Percentiles rank a stretch among this genome's conserved stretches.
These are phyloP conservation scores for Typhlichthys subterraneus DNA, from an alignment of 2,797 vertebrate species.

Conservation along the genomic window DNA sequence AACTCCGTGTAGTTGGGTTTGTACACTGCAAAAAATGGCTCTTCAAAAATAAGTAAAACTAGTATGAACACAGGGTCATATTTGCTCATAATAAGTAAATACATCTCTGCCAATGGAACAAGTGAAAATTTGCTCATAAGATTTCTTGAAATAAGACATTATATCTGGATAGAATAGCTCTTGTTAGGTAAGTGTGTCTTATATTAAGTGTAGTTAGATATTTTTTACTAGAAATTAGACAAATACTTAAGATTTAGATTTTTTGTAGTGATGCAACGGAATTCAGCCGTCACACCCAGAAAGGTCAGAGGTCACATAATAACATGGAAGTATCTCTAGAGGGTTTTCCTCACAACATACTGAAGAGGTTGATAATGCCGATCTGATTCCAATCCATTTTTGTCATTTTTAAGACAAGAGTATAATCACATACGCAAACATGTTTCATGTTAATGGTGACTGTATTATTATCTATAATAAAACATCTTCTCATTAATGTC, in stretches of 20 bases:
- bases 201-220: too few species aligned
- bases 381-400: not conserved
- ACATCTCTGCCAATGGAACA: too few species aligned
- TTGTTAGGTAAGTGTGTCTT: too few species aligned
- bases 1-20: too few species aligned
- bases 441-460: not conserved
- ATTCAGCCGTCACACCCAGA: slow-evolving; percentile 52
- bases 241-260: not conserved
- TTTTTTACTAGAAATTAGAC: too few species aligned
- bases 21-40: too few species aligned
- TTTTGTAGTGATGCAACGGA: slow-evolving; percentile 42
- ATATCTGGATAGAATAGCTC: too few species aligned
- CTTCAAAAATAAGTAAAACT: too few species aligned
- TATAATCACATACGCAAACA: not conserved
- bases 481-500: not conserved
- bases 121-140: too few species aligned
- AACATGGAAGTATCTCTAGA: slow-evolving; percentile 36
- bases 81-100: too few species aligned
- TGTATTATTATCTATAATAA: not conserved
- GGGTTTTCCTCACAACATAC: slow-evolving; percentile 4
- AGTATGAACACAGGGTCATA: too few species aligned
- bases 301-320: slow-evolving; percentile 50
- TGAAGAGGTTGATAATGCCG: not conserved
- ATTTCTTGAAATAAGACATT: too few species aligned
- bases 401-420: not conserved